Evolutionary conservation across 2,113 vertebrate species (phyloP).

Genomic region (Oreochromis tanganicae): DNA sequence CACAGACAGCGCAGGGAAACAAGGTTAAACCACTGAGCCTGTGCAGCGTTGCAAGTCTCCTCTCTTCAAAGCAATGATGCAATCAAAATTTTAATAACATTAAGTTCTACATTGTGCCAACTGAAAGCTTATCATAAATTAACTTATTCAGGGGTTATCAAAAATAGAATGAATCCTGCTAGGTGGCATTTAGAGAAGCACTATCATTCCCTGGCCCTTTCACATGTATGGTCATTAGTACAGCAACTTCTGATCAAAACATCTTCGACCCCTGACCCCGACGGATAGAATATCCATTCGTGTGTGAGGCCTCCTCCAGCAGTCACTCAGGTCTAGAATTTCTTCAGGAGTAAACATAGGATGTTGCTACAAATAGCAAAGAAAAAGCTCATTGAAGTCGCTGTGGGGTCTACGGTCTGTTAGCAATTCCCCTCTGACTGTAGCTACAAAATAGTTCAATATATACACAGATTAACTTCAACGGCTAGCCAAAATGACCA

Average conservation of each 20-base stretch:
- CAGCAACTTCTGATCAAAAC: not conserved
- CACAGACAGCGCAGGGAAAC: not conserved
- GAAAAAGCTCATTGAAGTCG: not conserved
- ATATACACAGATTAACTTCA: not conserved
- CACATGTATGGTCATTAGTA: not conserved
- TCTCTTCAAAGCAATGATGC: not conserved
- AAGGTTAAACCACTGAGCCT: not conserved
- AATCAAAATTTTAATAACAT: not conserved
- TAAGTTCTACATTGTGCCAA: not conserved
- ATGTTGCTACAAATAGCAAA: conserved; percentile 13
- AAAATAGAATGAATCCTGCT: not conserved
- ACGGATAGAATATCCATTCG: not conserved
- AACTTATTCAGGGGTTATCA: too few species aligned
- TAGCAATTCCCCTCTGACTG: not conserved
- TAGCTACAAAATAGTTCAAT: not conserved
- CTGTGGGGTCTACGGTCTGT: not conserved
- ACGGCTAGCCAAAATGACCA: not conserved
- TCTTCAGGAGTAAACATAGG: conserved; percentile 33
- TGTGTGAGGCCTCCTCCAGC: not conserved
- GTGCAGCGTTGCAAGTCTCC: not conserved
- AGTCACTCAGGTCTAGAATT: conserved; percentile 6
- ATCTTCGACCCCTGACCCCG: not conserved
- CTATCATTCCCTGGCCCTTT: not conserved
- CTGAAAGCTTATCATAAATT: not conserved
- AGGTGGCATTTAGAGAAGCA: not conserved